Conservation (phyloP, 2,113 vertebrate species). For the Muscicapa adusta region DNA sequence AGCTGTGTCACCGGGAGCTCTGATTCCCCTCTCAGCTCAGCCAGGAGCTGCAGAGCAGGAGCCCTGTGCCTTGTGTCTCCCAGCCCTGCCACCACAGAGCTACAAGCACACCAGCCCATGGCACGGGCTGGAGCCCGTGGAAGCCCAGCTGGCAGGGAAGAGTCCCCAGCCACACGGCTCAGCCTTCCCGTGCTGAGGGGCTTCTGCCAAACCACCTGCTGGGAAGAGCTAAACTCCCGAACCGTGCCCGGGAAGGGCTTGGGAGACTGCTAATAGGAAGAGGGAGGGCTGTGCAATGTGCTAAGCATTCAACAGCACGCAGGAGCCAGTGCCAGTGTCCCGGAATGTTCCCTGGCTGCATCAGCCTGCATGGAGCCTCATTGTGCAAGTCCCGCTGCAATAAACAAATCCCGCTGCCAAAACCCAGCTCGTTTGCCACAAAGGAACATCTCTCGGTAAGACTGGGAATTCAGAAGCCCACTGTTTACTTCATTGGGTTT, state of each 20-base stretch:
- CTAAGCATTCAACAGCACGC: background rate
- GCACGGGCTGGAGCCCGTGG: background rate
- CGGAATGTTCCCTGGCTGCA: slow-evolving; percentile 42
- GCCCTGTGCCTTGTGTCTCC: background rate
- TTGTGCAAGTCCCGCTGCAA: background rate
- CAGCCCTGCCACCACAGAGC: background rate
- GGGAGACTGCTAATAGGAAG: background rate
- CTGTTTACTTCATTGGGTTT: background rate
- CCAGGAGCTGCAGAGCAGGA: background rate
- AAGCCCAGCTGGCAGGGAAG: background rate
- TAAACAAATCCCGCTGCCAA: slow-evolving; percentile 32
- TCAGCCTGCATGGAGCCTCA: background rate
- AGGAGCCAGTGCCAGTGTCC: background rate
- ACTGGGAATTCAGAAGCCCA: background rate
- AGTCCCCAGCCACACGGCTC: background rate
- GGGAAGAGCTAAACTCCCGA: background rate
- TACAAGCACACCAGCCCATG: background rate
- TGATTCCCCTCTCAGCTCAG: background rate
- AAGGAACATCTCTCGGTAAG: background rate
- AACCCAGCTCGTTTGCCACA: background rate
- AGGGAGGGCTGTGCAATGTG: background rate
- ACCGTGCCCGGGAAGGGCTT: background rate
- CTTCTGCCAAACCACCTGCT: background rate
- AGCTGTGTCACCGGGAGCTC: background rate
- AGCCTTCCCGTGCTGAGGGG: background rate